These are phyloP conservation scores for Cololabis saira DNA, from an alignment of 2,113 vertebrate species.

Conservation along the genomic window DNA sequence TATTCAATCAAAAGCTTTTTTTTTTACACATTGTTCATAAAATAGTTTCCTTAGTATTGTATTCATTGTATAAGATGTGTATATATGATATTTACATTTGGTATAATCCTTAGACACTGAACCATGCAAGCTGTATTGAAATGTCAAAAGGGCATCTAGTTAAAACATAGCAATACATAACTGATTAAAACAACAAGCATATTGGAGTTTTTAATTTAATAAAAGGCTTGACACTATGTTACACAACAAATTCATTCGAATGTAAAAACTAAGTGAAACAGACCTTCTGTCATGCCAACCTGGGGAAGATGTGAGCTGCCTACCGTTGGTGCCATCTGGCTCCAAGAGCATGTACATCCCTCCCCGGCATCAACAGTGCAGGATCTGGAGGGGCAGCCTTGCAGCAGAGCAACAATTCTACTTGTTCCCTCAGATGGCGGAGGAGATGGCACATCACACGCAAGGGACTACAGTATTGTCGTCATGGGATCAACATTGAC, in stretches of 20 bases:
- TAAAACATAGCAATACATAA: too few species aligned
- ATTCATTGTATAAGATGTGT: too few species aligned
- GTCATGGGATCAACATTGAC: conserved; percentile 58
- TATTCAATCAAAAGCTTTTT: too few species aligned
- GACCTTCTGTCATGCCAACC: conserved; percentile 51
- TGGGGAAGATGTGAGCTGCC: conserved; percentile 41
- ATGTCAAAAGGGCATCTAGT: too few species aligned
- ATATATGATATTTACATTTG: too few species aligned
- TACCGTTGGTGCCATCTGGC: conserved; percentile 70
- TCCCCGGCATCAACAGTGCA: conserved; percentile 53
- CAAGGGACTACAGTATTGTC: conserved; percentile 54
- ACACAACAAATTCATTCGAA: conserved; percentile 9
- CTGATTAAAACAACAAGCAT: background rate
- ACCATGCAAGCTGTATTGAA: too few species aligned
- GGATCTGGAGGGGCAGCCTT: conserved; percentile 57
- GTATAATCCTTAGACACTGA: too few species aligned
- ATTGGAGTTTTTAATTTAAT: background rate
- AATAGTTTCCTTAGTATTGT: too few species aligned
- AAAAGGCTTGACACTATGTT: background rate
- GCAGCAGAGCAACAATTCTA: conserved; percentile 60
- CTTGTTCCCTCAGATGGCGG: conserved; percentile 70
- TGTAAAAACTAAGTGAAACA: conserved; percentile 12
- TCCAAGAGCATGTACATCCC: conserved; percentile 28
- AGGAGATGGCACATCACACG: conserved; percentile 62
- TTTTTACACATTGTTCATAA: too few species aligned